phyloP scores from a whole-genome alignment of 2,797 vertebrate genomes.

The Ficedula albicollis region DNA sequence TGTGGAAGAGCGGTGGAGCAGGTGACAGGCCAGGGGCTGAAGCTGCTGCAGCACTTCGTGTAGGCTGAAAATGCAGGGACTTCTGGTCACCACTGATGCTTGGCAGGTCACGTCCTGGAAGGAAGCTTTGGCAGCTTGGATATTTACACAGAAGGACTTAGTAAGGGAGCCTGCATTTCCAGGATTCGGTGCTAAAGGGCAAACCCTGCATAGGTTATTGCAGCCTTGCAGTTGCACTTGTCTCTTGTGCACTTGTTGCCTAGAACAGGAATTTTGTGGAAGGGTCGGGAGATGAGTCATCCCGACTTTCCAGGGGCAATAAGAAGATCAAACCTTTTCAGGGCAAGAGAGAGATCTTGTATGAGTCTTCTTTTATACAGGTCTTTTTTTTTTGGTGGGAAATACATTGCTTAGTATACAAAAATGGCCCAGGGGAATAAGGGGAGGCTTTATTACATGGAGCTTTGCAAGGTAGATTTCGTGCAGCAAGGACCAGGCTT shows the following conservation, averaged over 20 bases:
- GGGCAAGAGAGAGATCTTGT: neutral
- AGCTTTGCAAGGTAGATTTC: neutral
- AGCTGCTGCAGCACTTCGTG: neutral
- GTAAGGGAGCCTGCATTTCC: neutral
- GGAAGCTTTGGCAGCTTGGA: neutral
- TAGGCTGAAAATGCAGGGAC: fast-evolving
- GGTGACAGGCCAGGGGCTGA: neutral
- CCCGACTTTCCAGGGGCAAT: neutral
- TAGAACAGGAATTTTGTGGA: neutral
- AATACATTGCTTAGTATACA: neutral
- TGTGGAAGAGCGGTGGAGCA: fast-evolving
- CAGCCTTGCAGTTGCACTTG: neutral
- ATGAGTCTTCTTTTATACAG: neutral
- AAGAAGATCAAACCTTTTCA: neutral
- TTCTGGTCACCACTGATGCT: neutral
- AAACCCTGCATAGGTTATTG: neutral
- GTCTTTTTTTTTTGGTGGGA: neutral
- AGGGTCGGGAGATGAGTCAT: neutral
- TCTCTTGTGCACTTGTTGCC: neutral
- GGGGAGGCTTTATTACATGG: neutral
- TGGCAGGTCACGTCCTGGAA: neutral
- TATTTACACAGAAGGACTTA: neutral
- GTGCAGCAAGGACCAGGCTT: neutral
- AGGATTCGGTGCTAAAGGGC: neutral
- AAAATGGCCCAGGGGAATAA: neutral